Conservation (phyloP, 1,140 invertebrate genomes). For the Sycophaga agraensis region DNA sequence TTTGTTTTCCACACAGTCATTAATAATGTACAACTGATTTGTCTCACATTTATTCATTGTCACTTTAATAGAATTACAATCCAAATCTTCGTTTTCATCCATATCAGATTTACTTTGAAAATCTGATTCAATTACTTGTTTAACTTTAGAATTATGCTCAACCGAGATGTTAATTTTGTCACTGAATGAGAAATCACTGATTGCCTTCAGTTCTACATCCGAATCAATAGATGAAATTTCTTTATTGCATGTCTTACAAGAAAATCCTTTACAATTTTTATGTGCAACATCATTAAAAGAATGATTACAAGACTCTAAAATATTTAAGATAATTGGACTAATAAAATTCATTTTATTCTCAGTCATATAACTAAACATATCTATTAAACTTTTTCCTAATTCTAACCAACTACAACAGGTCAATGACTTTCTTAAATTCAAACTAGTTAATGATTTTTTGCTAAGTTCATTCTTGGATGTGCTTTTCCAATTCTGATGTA, state of each 20-base stretch:
- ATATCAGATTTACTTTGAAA: background rate
- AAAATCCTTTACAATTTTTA: no score
- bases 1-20: no score
- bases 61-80: no score
- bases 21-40: no score
- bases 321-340: background rate
- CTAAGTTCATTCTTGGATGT: slow-evolving; percentile 57
- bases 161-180: background rate
- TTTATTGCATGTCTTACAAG: no score
- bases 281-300: no score
- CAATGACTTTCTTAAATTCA: slow-evolving; percentile 65
- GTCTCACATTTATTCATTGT: no score
- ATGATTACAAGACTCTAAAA: slow-evolving; percentile 17
- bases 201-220: no score
- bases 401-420: slow-evolving; percentile 66
- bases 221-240: no score
- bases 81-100: background rate
- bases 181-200: no score
- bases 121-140: background rate
- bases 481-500: slow-evolving; percentile 63
- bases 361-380: slow-evolving; percentile 68
- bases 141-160: background rate
- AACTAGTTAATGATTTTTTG: slow-evolving; percentile 37
- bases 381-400: slow-evolving; percentile 67
- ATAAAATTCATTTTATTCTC: slow-evolving; percentile 58